Conservation (phyloP, 2,888 invertebrate genomes). For the Cecidostiba fungosa region DNA sequence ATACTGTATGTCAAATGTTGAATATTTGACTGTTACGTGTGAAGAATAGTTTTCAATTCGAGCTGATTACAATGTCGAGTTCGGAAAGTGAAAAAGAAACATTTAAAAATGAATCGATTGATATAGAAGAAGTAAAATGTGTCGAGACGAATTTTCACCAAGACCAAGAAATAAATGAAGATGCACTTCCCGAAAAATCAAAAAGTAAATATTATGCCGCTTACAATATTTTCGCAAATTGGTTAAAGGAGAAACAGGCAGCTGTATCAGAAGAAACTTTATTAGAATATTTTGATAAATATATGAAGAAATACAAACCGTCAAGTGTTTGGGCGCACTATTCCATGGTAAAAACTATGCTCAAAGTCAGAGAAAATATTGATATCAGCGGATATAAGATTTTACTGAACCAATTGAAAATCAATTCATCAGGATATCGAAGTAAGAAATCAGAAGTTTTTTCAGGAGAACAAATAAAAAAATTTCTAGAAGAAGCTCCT, state of each 20-base stretch:
- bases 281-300: background rate
- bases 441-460: constrained; percentile 17
- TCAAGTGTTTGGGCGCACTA: constrained; percentile 14
- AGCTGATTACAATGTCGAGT: background rate
- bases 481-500: constrained; percentile 10
- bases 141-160: background rate
- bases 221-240: background rate
- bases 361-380: constrained; percentile 20
- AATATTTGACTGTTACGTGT: background rate
- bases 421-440: background rate
- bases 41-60: background rate
- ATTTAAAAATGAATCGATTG: background rate
- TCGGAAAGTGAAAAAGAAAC: background rate
- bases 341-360: constrained; percentile 17
- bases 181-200: background rate
- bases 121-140: background rate
- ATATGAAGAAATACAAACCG: constrained; percentile 19
- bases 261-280: background rate
- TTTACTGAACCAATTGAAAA: background rate
- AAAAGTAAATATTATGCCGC: background rate
- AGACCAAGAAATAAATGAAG: background rate
- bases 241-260: background rate
- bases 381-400: background rate
- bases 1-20: background rate
- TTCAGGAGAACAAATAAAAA: background rate